Evolutionary conservation across 1,140 invertebrate genomes (phyloP).

Genomic region (Drosophila sucinea): DNA sequence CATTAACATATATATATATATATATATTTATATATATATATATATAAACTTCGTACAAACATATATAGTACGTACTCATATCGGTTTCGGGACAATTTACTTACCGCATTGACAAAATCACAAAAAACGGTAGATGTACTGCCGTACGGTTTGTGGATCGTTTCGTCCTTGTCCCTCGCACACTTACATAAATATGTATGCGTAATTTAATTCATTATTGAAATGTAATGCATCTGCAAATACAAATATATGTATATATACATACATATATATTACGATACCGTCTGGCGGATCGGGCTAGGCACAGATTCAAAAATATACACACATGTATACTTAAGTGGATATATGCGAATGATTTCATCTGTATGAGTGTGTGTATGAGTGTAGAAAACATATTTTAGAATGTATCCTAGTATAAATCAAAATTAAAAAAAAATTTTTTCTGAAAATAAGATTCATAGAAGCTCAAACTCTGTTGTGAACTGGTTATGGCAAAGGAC

Average conservation of each 20-base stretch:
- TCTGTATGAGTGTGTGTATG: slow-evolving; percentile 10
- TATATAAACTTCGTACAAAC: slow-evolving; percentile 22
- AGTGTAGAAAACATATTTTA: slow-evolving; percentile 22
- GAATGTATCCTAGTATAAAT: slow-evolving; percentile 19
- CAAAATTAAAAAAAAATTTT: slow-evolving; percentile 13
- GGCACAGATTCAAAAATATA: slow-evolving; percentile 31
- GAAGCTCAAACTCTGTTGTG: not conserved
- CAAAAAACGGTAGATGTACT: not conserved
- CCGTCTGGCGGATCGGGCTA: slow-evolving; percentile 12
- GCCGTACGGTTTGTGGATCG: slow-evolving; percentile 1
- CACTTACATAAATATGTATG: slow-evolving; percentile 16
- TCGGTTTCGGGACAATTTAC: slow-evolving; percentile 6
- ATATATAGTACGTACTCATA: slow-evolving; percentile 17
- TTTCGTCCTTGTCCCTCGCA: slow-evolving; percentile 3
- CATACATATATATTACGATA: not conserved
- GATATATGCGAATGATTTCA: slow-evolving; percentile 17
- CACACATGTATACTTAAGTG: slow-evolving; percentile 13
- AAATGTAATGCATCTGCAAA: slow-evolving; percentile 1
- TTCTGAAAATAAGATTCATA: not conserved
- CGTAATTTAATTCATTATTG: slow-evolving; percentile 9
- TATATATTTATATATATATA: slow-evolving; percentile 37
- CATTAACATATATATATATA: slow-evolving; percentile 23
- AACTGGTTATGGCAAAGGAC: not conserved
- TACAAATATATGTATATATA: slow-evolving; percentile 14
- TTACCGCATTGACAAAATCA: not conserved